phyloP scores from a whole-genome alignment of 2,113 vertebrate species.

The Otocyon megalotis region DNA sequence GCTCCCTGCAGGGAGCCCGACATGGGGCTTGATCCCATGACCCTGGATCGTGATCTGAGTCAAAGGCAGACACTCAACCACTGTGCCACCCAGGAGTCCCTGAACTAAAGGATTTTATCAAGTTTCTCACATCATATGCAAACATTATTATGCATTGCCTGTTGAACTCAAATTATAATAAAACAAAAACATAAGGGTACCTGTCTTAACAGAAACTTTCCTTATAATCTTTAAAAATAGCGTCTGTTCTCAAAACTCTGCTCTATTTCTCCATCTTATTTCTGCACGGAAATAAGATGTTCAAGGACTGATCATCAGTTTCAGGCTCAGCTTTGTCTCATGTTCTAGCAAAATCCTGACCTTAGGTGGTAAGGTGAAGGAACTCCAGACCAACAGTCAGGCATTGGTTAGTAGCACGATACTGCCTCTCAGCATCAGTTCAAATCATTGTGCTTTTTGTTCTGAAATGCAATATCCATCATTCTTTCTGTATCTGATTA shows the following conservation, averaged over 20 bases:
- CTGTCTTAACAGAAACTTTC: neutral
- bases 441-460: neutral
- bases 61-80: no score
- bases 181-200: neutral
- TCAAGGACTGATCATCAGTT: neutral
- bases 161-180: neutral
- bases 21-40: no score
- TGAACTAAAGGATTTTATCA: neutral
- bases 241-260: neutral
- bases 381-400: neutral
- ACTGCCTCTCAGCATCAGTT: neutral
- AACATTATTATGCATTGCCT: neutral
- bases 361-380: neutral
- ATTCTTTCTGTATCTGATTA: neutral
- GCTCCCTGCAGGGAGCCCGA: no score
- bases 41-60: no score
- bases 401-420: neutral
- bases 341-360: neutral
- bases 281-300: neutral
- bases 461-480: neutral
- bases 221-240: neutral
- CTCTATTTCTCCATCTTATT: neutral
- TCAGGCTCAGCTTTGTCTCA: neutral
- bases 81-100: no score
- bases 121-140: neutral